Percentiles rank a stretch among this genome's conserved stretches.
Evolutionary conservation across 1,140 invertebrate species (phyloP).

Genomic region (Holcopasites calliopsidis): DNA sequence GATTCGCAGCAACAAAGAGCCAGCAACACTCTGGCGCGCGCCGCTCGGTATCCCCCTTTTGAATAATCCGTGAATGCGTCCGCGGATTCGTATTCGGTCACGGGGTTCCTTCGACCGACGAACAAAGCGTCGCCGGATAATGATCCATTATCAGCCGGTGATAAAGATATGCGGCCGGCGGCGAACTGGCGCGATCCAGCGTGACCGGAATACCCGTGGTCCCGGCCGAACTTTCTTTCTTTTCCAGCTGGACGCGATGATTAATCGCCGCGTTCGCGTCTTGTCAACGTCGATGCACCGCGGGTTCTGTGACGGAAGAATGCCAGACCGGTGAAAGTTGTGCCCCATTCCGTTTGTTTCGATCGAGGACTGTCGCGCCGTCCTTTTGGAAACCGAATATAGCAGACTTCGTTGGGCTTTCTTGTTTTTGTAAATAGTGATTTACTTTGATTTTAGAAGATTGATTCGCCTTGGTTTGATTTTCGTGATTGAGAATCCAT

Average conservation of each 20-base stretch:
- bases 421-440: too few relatives aligned
- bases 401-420: background rate
- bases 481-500: too few relatives aligned
- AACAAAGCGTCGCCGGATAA: slow-evolving; percentile 35
- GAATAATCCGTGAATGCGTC: slow-evolving; percentile 36
- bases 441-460: too few relatives aligned
- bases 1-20: slow-evolving; percentile 38
- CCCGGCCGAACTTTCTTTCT: slow-evolving; percentile 19
- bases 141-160: slow-evolving; percentile 47
- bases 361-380: background rate
- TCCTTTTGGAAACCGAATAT: background rate
- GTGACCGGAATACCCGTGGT: slow-evolving; percentile 25
- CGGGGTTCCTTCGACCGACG: slow-evolving; percentile 11
- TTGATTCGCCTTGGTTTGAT: too few relatives aligned
- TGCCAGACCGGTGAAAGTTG: slow-evolving; percentile 31
- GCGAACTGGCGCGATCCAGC: slow-evolving; percentile 28
- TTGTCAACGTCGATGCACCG: slow-evolving; percentile 43
- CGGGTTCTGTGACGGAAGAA: slow-evolving; percentile 12
- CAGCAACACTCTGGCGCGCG: background rate
- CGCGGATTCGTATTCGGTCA: slow-evolving; percentile 35
- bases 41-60: slow-evolving; percentile 32
- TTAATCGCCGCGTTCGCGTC: slow-evolving; percentile 30
- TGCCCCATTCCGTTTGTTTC: slow-evolving; percentile 7
- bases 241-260: slow-evolving; percentile 22
- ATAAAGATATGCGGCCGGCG: slow-evolving; percentile 36